Percentiles rank a stretch among this genome's conserved stretches.
phyloP scores from a whole-genome alignment of 2,797 vertebrate species.

The Sebastes kiyomatsui region DNA sequence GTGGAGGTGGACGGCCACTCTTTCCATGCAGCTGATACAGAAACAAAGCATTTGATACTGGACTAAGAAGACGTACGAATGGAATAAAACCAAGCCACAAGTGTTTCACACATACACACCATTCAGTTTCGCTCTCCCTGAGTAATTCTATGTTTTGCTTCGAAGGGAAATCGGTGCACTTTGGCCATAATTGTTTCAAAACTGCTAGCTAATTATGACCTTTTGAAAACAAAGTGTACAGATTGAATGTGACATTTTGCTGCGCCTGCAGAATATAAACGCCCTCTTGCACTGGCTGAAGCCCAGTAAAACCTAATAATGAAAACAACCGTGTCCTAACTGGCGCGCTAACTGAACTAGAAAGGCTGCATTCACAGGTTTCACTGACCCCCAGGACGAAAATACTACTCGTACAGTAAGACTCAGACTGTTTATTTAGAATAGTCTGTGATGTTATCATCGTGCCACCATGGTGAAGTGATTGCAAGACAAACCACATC shows the following conservation, averaged over 20 bases:
- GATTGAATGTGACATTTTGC: conserved; percentile 76
- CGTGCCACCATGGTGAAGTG: neutral
- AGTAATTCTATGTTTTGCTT: conserved; percentile 74
- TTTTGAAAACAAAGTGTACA: conserved; percentile 73
- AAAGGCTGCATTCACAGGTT: conserved; percentile 20
- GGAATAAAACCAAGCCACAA: conserved; percentile 57
- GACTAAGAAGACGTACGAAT: conserved; percentile 29
- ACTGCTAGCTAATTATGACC: conserved; percentile 78
- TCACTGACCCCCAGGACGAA: conserved; percentile 34
- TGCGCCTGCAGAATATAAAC: conserved; percentile 70
- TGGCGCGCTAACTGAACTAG: conserved; percentile 27
- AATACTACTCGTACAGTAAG: neutral
- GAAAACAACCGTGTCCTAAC: conserved; percentile 60
- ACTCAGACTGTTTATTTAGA: neutral
- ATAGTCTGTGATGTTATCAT: neutral
- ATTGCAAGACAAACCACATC: neutral
- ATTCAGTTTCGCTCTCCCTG: conserved; percentile 48
- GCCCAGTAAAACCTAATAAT: conserved; percentile 66
- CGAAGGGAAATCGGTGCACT: conserved; percentile 74
- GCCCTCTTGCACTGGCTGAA: conserved; percentile 55
- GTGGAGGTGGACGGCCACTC: neutral
- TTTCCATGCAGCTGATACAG: conserved; percentile 19
- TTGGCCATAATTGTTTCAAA: conserved; percentile 78
- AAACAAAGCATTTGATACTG: conserved; percentile 43
- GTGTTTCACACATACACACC: conserved; percentile 60